Conservation (phyloP, 1,140 invertebrate species). For the Bombus confusus region DNA sequence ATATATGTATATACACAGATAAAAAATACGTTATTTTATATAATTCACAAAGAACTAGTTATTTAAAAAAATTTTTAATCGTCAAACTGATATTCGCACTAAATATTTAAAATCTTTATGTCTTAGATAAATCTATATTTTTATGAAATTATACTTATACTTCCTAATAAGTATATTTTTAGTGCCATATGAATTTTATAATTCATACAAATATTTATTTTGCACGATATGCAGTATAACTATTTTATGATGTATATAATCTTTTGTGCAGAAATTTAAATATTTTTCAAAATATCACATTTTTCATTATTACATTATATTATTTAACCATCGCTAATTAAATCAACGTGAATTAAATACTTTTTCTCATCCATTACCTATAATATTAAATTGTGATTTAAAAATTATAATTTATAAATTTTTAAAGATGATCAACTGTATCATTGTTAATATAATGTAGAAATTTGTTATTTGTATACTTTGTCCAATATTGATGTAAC, state of each 20-base stretch:
- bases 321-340: neutral
- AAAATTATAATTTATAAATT: neutral
- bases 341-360: conserved; percentile 16
- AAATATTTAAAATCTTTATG: neutral
- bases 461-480: conserved; percentile 27
- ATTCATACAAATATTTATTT: conserved; percentile 25
- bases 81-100: neutral
- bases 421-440: neutral
- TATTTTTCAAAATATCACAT: conserved; percentile 35
- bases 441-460: conserved; percentile 30
- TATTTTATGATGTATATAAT: neutral
- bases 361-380: neutral
- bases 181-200: conserved; percentile 19
- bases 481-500: conserved; percentile 3
- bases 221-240: neutral
- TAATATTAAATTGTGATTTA: neutral
- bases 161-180: conserved; percentile 7
- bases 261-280: conserved; percentile 38
- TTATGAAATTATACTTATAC: neutral
- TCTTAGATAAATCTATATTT: neutral
- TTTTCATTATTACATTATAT: neutral
- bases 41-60: neutral
- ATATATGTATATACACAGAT: conserved; percentile 7
- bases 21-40: conserved; percentile 13
- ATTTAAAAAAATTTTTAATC: conserved; percentile 26